Evolutionary conservation across 2,888 invertebrate species (phyloP).

Genomic region (Drosophila pegasa): DNA sequence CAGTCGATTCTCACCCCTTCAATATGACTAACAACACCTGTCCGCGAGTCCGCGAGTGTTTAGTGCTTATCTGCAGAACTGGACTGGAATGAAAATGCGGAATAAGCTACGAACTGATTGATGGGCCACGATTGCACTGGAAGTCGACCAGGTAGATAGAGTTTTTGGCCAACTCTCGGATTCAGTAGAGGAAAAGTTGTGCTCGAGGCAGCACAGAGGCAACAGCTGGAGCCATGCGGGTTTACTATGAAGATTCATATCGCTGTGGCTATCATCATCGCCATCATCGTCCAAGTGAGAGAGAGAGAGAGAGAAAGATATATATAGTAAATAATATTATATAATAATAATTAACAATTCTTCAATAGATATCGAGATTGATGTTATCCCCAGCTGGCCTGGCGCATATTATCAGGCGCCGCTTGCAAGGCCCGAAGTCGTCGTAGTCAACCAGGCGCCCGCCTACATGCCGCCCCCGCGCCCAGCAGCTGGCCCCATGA

Average conservation of each 20-base stretch:
- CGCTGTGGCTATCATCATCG: slow-evolving; percentile 71
- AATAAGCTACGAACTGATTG: slow-evolving; percentile 51
- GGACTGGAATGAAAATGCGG: slow-evolving; percentile 32
- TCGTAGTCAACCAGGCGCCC: slow-evolving; percentile 63
- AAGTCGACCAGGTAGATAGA: slow-evolving; percentile 8
- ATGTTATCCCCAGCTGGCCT: slow-evolving; percentile 72
- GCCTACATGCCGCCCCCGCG: slow-evolving; percentile 56
- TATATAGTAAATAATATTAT: not conserved
- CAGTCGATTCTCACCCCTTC: slow-evolving; percentile 19
- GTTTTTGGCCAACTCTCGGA: slow-evolving; percentile 12
- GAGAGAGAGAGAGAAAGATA: not conserved
- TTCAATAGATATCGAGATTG: slow-evolving; percentile 72
- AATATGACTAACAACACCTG: slow-evolving; percentile 42
- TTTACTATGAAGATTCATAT: slow-evolving; percentile 73
- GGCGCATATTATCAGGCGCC: slow-evolving; percentile 71
- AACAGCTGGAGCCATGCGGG: slow-evolving; percentile 48
- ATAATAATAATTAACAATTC: no score
- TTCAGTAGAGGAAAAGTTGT: slow-evolving; percentile 58
- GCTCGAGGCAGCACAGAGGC: slow-evolving; percentile 42
- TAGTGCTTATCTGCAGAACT: slow-evolving; percentile 36
- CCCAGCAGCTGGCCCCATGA: slow-evolving; percentile 30
- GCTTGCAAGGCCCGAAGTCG: slow-evolving; percentile 67
- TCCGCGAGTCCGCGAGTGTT: not conserved
- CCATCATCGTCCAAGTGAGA: slow-evolving; percentile 74
- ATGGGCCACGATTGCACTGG: slow-evolving; percentile 33